A percentile compares a stretch with the other conserved stretches of the same genome.
These are phyloP conservation scores for Polyodon spathula DNA, from an alignment of 2,113 vertebrate genomes.

Conservation along the genomic window DNA sequence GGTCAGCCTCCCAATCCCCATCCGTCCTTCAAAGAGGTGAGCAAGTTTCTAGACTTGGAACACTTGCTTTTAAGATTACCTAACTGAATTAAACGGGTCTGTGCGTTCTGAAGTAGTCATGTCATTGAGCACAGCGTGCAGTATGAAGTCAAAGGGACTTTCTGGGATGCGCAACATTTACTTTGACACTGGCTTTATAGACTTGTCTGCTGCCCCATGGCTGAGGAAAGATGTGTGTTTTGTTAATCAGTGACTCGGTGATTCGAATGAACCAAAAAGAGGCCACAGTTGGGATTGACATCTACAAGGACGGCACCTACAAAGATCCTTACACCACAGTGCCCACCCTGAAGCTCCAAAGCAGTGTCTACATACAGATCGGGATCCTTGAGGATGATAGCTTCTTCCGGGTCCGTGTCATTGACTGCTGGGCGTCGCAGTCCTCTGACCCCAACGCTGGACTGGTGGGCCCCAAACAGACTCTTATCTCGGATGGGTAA, in stretches of 20 bases:
- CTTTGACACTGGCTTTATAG: no score
- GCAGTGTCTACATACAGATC: constrained; percentile 53
- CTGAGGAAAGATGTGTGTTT: no score
- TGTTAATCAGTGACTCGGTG: constrained; percentile 16
- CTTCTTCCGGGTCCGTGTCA: constrained; percentile 44
- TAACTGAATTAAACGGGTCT: no score
- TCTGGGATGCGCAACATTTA: no score
- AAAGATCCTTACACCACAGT: constrained; percentile 25
- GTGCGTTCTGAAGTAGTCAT: no score
- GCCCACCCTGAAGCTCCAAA: constrained; percentile 44
- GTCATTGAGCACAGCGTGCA: no score
- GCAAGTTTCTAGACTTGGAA: no score
- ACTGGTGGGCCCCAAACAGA: constrained; percentile 26
- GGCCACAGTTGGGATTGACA: constrained; percentile 39
- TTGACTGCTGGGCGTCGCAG: constrained; percentile 56
- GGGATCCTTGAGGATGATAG: constrained; percentile 37
- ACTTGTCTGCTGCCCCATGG: no score
- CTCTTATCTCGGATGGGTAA: constrained; percentile 48
- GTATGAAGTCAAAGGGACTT: no score
- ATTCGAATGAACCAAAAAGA: constrained; percentile 39
- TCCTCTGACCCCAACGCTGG: constrained; percentile 22
- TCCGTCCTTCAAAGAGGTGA: constrained; percentile 45
- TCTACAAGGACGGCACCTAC: constrained; percentile 46
- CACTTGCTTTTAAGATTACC: no score
- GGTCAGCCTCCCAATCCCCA: constrained; percentile 42